Evolutionary conservation across 2,113 vertebrate species (phyloP).

Genomic region (Amphilophus citrinellus): DNA sequence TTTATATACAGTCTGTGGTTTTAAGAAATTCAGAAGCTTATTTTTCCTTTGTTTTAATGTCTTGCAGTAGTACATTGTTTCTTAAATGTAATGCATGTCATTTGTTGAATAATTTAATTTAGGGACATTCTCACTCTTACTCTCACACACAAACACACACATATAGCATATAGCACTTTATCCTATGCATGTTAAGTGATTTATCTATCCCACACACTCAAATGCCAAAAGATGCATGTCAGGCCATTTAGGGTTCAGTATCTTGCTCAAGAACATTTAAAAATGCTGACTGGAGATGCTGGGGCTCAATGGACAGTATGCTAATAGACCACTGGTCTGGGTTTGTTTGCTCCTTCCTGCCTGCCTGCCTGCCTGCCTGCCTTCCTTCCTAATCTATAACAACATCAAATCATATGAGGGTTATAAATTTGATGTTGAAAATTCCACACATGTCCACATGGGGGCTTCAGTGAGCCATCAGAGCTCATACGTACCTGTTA

Average conservation of each 20-base stretch:
- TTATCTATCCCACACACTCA: background rate
- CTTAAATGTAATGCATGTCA: too few species aligned
- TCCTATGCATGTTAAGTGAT: background rate
- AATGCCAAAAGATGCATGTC: background rate
- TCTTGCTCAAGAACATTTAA: background rate
- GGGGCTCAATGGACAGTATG: background rate
- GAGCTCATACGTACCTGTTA: background rate
- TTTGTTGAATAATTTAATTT: background rate
- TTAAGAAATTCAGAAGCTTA: background rate
- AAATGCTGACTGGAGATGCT: background rate
- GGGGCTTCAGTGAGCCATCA: constrained; percentile 48
- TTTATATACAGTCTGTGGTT: fast-evolving
- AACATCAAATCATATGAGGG: background rate
- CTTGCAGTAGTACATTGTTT: background rate
- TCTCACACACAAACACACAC: too few species aligned
- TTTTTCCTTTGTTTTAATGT: too few species aligned
- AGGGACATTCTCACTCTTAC: background rate
- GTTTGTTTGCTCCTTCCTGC: too few species aligned
- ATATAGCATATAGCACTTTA: background rate
- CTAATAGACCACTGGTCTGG: too few species aligned
- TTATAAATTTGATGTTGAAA: background rate
- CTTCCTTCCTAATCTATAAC: too few species aligned
- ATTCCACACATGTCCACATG: constrained; percentile 26
- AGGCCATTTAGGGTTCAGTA: background rate
- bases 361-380: too few species aligned